Evolutionary conservation across 1,140 invertebrate species (phyloP), one percentile per base, ranked within the genome.

Genomic region (Drosophila prosaltans): DNA sequence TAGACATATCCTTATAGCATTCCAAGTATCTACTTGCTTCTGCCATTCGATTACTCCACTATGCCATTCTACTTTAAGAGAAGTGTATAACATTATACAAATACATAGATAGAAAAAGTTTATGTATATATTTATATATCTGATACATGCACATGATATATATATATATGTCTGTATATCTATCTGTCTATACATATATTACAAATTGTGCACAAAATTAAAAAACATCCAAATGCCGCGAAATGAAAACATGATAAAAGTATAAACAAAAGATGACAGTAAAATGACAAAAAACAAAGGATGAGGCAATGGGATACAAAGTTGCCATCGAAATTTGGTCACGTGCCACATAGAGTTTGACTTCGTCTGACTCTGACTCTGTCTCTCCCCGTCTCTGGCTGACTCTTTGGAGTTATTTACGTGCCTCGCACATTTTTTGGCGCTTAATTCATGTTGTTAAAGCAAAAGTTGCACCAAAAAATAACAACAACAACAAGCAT

Each of bases 261-360:
- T 84, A 69, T 61, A 69, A 51, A 68, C 58, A 59, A 16, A 66
- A 65, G 64, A 30, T 28, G 10, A 21, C 11, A 21, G 8, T 4
- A 39, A 61, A 24, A 51, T 7, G 36, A 69, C 10, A n/a, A n/a
- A 32, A 32, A 43, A 63, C 36, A 16, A 60, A 54, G 11, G 10
- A 60, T 41, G 11, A n/a, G 39, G 45, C 45, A 24, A 32, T 67
- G 36, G 26, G 41, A 58, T 66, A 83, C 72, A 76, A 73, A 84
- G 81, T 84, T 84, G 81, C 81, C 69, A 84, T 80, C 81, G 81
- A 84, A 84, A 84, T 85, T 84, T 84, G 81, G 81, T 85, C 81
- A 84, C 81, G 81, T 84, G 81, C 76, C 70, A 26, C 72, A 58
- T 64, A 26, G 65, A 32, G 48, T 71, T 63, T 55, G 30, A 43